Evolutionary conservation across 2,113 vertebrate species (phyloP).

Genomic region (Danio rerio): GRCz12tu NC_133189.1:38946001-38946500

Average conservation of each 20-base stretch:
- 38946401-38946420: neutral
- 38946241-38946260: conserved; percentile 12
- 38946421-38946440: neutral
- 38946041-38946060: conserved; percentile 47
- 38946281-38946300: neutral
- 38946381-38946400: neutral
- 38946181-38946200: neutral
- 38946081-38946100: conserved; percentile 43
- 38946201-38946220: conserved; percentile 16
- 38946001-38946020: conserved; percentile 44
- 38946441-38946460: conserved; percentile 1
- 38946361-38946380: conserved; percentile 1
- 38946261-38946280: neutral
- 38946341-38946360: conserved; percentile 25
- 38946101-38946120: conserved; percentile 9
- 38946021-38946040: conserved; percentile 49
- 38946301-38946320: neutral
- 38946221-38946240: conserved; percentile 2
- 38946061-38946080: conserved; percentile 52
- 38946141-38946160: neutral
- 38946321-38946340: neutral
- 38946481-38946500: neutral
- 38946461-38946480: neutral
- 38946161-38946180: neutral
- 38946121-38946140: conserved; percentile 5